Evolutionary conservation across 2,797 vertebrate species (phyloP), one percentile per base, ranked within the genome.

Genomic region (Gouania willdenowi): DNA sequence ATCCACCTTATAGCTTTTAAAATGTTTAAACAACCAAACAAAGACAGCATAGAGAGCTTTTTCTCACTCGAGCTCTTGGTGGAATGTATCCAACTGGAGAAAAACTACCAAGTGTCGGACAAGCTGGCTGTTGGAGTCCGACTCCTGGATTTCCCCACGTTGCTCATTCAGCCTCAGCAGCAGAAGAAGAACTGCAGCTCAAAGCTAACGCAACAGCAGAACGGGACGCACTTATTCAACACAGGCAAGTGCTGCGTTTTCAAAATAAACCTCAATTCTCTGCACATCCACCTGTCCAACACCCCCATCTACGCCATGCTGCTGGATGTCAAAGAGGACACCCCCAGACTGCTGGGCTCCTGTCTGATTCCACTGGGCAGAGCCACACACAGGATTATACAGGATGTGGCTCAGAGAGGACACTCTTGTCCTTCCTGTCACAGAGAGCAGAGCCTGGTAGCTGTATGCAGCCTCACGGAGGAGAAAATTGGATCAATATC

Each of bases 171-270:
- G 43, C 42, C 58, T 14, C 34, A 47, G 5, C 32, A 7, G 6
- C 33, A 25, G 6, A 6, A 10, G 0, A 8, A 5, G 3, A 22
- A 12, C 19, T 2, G n/a, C n/a, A n/a, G n/a, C n/a, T n/a, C n/a
- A n/a, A n/a, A n/a, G n/a, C n/a, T n/a, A n/a, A n/a, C 1, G 2
- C 10, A 15, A 1, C 41, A 10, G 4, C 10, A 19, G 2, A 29
- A 15, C 1, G 35, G 47, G 1, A 40, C 58, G 38, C 65, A 78
- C 32, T 1, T 15, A 10, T 95, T 95, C 44, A 83, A 88, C 13
- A 90, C 88, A 71, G 94, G 93, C 66, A 97, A 97, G 77, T 91
- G 87, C 1, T 97, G 93, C 49, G 71, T 95, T 26, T 93, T 96
- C 64, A 87, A 89, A 68, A 88, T 91, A 63, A 66, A 56, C 5